Evolutionary conservation across 2,888 invertebrate species (phyloP), one percentile per base, ranked within the genome.

Genomic region (Sepiola atlantica): DNA sequence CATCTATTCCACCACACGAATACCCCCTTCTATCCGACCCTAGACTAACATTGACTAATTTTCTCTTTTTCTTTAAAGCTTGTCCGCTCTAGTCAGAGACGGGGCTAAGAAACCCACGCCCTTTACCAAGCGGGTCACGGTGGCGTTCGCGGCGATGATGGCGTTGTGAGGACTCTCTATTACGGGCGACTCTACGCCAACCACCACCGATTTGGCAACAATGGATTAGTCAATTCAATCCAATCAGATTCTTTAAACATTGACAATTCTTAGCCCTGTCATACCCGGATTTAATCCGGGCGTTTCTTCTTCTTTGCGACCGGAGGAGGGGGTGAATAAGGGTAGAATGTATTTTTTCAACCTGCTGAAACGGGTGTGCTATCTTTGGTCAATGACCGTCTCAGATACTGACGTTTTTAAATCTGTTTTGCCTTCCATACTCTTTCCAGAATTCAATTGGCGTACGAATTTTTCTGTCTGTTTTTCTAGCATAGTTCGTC

Each of bases 241-340:
- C 77, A 77, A 77, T 77, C 77, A 77, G 77, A 32, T 77, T 77
- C 77, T 77, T 77, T 77, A n/a, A 77, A 77, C 77, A 77, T 77
- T 77, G 77, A 77, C 77, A 77, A 77, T 77, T 77, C 77, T 77
- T 77, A 77, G 77, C 77, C n/a, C n/a, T n/a, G 45, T 77, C 77
- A 77, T 77, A 77, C 77, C 14, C 77, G 77, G 77, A 77, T 77
- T 77, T n/a, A 77, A 77, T 77, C 77, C 77, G 77, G 77, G 77
- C 77, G 77, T 77, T 77, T 77, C 77, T 77, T 32, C n/a, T 77
- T 45, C 45, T 32, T 77, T 77, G n/a, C 10, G n/a, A n/a, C 14
- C 77, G 32, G 77, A 4, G n/a, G 45, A 45, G 45, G 45, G 45
- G 45, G 45, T 45, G 45, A 45, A 45, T 45, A 45, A 4, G 45